Percentiles rank a stretch among this genome's conserved stretches.
phyloP scores from a whole-genome alignment of 2,797 vertebrate species.

The Limosa lapponica region DNA sequence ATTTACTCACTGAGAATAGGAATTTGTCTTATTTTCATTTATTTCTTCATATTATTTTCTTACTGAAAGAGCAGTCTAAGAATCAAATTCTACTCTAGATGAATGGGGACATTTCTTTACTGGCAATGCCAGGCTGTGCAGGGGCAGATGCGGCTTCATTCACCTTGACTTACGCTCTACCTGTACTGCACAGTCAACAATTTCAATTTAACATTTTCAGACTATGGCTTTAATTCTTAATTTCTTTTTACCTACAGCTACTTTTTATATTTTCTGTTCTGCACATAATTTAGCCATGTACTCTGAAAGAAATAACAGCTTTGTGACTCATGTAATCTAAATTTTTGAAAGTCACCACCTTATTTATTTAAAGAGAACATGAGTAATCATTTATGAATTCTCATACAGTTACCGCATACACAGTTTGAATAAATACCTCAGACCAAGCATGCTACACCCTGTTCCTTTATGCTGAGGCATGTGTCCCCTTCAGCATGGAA shows the following conservation, averaged over 20 bases:
- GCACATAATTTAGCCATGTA: neutral
- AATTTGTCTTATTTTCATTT: slow-evolving; percentile 2
- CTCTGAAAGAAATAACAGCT: slow-evolving; percentile 53
- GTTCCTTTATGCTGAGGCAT: slow-evolving; percentile 41
- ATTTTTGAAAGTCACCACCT: slow-evolving; percentile 54
- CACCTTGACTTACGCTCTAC: neutral
- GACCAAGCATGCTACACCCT: slow-evolving; percentile 53
- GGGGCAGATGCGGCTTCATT: neutral
- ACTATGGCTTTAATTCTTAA: neutral
- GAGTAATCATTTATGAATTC: slow-evolving; percentile 69
- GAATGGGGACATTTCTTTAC: neutral
- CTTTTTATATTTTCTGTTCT: slow-evolving; percentile 22
- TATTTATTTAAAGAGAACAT: slow-evolving; percentile 72
- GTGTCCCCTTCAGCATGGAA: slow-evolving; percentile 51
- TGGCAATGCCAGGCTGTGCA: neutral
- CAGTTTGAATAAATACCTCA: slow-evolving; percentile 51
- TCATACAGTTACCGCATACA: slow-evolving; percentile 25
- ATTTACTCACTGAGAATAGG: neutral
- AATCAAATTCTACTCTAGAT: neutral
- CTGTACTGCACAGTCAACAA: neutral
- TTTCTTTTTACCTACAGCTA: neutral
- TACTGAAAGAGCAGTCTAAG: neutral
- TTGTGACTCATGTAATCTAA: slow-evolving; percentile 69
- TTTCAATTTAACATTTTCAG: slow-evolving; percentile 4
- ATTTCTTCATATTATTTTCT: neutral